Conservation (phyloP, 2,797 vertebrate genomes). For the Triplophysa yarkandensis region DNA sequence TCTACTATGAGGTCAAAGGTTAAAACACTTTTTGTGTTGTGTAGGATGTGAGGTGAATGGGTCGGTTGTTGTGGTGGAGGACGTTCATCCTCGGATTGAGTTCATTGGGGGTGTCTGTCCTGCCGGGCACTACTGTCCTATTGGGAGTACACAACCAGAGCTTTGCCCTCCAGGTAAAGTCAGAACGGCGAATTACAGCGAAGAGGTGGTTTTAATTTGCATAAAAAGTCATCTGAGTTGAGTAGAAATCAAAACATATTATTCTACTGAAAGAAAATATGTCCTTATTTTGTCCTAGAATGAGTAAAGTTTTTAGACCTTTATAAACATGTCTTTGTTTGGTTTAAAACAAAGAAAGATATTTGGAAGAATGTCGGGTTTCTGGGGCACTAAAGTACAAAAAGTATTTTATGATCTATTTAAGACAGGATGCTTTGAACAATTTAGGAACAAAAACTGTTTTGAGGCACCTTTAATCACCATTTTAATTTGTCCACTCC, state of each 20-base stretch:
- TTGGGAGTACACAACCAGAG: constrained; percentile 69
- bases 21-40: neutral
- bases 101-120: constrained; percentile 78
- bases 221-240: neutral
- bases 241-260: neutral
- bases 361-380: too few relatives aligned
- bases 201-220: neutral
- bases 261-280: neutral
- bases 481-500: too few relatives aligned
- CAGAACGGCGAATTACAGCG: constrained; percentile 48
- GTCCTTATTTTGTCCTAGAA: neutral
- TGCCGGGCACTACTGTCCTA: constrained; percentile 78
- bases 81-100: constrained; percentile 48
- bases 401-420: too few relatives aligned
- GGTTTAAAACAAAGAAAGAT: too few relatives aligned
- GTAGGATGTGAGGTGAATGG: constrained; percentile 27
- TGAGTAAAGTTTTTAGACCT: neutral
- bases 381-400: too few relatives aligned
- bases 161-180: constrained; percentile 80
- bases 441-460: too few relatives aligned
- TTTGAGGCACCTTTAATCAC: too few relatives aligned
- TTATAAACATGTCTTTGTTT: too few relatives aligned
- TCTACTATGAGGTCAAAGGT: neutral
- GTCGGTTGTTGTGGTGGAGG: neutral
- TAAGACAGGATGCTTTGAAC: too few relatives aligned